A percentile compares a stretch with the other conserved stretches of the same genome.
These are phyloP conservation scores for Meda fulgida DNA, from an alignment of 2,797 vertebrate species.

Conservation along the genomic window DNA sequence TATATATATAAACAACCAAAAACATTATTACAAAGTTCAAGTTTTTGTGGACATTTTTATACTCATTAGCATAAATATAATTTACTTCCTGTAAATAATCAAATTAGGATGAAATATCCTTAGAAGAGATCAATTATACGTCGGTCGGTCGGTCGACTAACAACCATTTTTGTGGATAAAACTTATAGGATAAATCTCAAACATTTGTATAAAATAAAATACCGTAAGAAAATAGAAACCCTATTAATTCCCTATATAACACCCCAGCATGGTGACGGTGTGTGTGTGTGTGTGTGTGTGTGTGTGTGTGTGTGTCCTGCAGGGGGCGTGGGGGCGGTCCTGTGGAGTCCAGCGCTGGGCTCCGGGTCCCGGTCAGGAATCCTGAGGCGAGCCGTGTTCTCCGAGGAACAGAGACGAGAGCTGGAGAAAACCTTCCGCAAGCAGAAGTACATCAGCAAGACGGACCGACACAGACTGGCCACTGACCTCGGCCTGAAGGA, in stretches of 20 bases:
- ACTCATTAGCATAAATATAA: no score
- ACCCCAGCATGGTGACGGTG: not conserved
- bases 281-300: not conserved
- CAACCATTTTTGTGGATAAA: no score
- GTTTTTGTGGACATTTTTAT: no score
- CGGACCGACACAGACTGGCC: slow-evolving; percentile 92
- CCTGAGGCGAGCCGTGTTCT: slow-evolving; percentile 95
- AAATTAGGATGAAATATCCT: no score
- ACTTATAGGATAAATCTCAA: not conserved
- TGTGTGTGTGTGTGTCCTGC: slow-evolving; percentile 14
- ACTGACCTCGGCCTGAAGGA: slow-evolving; percentile 91
- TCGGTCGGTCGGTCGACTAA: no score
- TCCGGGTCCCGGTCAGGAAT: slow-evolving; percentile 76
- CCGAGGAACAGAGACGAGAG: slow-evolving; percentile 93
- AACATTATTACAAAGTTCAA: no score
- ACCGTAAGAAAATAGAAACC: not conserved
- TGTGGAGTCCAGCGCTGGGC: slow-evolving; percentile 73
- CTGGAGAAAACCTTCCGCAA: slow-evolving; percentile 95
- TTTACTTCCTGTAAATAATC: no score
- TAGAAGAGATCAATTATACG: no score
- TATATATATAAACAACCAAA: no score
- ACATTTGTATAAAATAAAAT: not conserved
- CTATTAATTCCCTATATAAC: not conserved
- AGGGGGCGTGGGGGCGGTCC: slow-evolving; percentile 76
- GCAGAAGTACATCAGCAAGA: slow-evolving; percentile 99